Base-by-base conservation (phyloP, 2,797 vertebrate genomes). In the Falco cherrug region DNA sequence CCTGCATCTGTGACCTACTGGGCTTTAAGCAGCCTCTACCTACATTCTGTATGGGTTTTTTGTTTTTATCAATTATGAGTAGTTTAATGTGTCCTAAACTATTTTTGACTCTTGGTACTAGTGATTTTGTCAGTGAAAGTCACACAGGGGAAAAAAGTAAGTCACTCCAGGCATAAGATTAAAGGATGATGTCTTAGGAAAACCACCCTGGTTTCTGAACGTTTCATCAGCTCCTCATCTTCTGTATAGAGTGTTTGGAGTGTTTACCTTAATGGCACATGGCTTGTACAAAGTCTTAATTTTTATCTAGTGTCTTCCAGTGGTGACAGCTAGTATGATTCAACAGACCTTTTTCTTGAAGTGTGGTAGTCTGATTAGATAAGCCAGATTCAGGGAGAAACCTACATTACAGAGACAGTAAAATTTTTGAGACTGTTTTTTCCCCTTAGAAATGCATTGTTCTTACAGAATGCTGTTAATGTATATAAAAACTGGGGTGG, bases 121-220 rank as follows among this genome's bases (percentile, higher is more conserved):
- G 43, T 65, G 41, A 45, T 78, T 89, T 73, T 92, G 45, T 73
- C 82, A 70, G 57, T 41, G 43, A 63, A 77, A 97, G 65, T 92
- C 89, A 90, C 25, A 57, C 12, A 5, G n/a, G 13, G 51, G 13
- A 11, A 20, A 57, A 96, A 93, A 93, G 41, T 95, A 75, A 84
- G 33, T 47, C 2, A 83, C 78, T 96, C 69, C 89, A 85, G 28
- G 45, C 37, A 26, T 41, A 91, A 73, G 69, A 87, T 95, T 96
- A 91, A 95, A 97, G 82, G 54, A 88, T 35, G 3, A 59, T 94
- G n/a, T 95, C 61, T 89, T 95, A 79, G 41, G 56, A 94, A 85
- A 96, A 84, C 64, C 24, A 31, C 93, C 94, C n/a, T 53, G 70
- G 6, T 87, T 95, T 94, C 94, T 71, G 17, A 94, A 92, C 16